Conservation (phyloP, 2,113 vertebrate species). For the Lophochroa leadbeateri region DNA sequence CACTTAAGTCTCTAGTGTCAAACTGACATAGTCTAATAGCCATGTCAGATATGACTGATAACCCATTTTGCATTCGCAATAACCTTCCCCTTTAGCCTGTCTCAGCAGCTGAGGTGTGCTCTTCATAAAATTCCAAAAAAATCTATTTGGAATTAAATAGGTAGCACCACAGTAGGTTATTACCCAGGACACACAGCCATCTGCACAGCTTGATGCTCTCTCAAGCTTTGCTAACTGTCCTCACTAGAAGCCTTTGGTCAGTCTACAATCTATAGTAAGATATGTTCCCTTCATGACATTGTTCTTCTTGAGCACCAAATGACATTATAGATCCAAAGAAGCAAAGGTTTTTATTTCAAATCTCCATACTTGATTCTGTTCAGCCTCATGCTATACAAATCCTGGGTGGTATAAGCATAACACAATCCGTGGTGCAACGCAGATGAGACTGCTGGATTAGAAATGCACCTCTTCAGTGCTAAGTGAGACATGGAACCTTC, state of each 20-base stretch:
- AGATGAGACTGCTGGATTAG: neutral
- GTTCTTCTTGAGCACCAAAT: neutral
- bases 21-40: neutral
- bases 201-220: neutral
- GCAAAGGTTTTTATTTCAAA: neutral
- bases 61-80: neutral
- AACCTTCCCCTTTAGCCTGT: neutral
- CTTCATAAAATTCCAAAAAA: neutral
- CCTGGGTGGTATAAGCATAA: neutral
- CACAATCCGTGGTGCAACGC: rapidly evolving
- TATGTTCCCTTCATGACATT: neutral
- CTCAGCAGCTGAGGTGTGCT: rapidly evolving
- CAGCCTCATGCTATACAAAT: neutral
- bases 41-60: neutral
- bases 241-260: neutral
- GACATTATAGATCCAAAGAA: neutral
- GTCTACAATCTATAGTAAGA: neutral
- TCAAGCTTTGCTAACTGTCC: neutral
- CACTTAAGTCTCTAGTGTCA: neutral
- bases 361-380: neutral
- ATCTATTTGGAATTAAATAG: neutral
- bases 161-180: neutral
- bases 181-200: neutral
- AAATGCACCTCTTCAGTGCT: neutral
- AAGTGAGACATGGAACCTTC: neutral